These are phyloP conservation scores for Gasteruption jaculator DNA, from an alignment of 2,888 invertebrate genomes.

Conservation along the genomic window DNA sequence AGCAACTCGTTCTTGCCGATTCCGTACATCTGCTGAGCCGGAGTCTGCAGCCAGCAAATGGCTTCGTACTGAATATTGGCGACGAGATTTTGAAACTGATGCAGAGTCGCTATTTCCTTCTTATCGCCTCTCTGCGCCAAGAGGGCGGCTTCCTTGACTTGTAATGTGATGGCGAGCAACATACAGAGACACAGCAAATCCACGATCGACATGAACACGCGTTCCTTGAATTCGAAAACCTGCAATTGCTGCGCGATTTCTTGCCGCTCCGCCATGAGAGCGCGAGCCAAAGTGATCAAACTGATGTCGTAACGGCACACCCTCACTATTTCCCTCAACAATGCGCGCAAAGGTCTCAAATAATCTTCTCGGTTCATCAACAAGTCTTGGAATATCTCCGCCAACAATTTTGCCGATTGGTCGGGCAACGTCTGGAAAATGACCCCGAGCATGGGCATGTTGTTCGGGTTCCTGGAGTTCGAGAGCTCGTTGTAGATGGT, in stretches of 20 bases:
- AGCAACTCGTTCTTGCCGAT: constrained; percentile 70
- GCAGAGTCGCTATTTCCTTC: constrained; percentile 47
- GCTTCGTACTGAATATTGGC: constrained; percentile 75
- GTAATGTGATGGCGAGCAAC: constrained; percentile 71
- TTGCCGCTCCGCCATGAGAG: constrained; percentile 64
- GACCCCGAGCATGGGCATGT: constrained; percentile 86
- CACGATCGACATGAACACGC: constrained; percentile 76
- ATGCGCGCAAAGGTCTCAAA: constrained; percentile 76
- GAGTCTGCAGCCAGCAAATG: constrained; percentile 83
- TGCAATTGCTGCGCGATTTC: constrained; percentile 62
- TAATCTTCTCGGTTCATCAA: constrained; percentile 87
- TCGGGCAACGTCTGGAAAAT: constrained; percentile 84
- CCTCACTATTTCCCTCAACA: constrained; percentile 85
- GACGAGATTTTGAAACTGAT: constrained; percentile 53
- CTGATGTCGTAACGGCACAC: constrained; percentile 78
- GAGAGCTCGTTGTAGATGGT: constrained; percentile 95
- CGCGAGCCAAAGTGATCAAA: constrained; percentile 73
- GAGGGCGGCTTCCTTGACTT: constrained; percentile 65
- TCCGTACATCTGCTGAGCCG: constrained; percentile 70
- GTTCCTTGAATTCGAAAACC: constrained; percentile 70
- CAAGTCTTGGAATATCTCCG: constrained; percentile 83
- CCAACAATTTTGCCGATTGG: constrained; percentile 75
- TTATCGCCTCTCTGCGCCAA: constrained; percentile 56
- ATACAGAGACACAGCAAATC: constrained; percentile 85
- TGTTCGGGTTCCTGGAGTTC: constrained; percentile 87